A percentile compares a stretch with the other conserved stretches of the same genome.
phyloP scores from a whole-genome alignment of 2,113 vertebrate genomes.

The Diadophis punctatus region DNA sequence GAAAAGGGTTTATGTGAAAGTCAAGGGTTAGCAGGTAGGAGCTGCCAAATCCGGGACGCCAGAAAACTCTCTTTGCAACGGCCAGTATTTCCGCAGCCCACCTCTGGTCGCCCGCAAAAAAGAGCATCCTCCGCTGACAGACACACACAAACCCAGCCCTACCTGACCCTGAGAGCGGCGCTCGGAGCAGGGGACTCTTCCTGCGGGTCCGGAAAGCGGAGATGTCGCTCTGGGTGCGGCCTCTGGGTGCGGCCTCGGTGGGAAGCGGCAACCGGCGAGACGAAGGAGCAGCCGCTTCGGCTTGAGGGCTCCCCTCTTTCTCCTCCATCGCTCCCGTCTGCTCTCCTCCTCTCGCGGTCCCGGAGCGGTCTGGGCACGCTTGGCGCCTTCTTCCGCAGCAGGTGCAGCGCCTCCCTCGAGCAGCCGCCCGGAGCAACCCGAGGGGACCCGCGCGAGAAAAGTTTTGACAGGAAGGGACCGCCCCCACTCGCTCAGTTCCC shows the following conservation, averaged over 20 bases:
- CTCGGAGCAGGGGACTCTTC: conserved; percentile 60
- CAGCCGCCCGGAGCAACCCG: conserved; percentile 4
- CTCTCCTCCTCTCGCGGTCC: neutral
- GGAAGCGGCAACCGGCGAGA: conserved; percentile 30
- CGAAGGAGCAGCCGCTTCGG: neutral
- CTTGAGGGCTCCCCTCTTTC: neutral
- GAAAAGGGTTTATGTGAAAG: neutral
- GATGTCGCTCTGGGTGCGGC: conserved; percentile 75
- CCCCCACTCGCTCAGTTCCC: conserved; percentile 52
- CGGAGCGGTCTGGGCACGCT: neutral
- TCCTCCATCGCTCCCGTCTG: neutral
- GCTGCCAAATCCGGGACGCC: neutral
- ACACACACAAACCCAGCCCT: conserved; percentile 9
- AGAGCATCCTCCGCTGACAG: neutral
- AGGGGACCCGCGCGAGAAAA: conserved; percentile 57
- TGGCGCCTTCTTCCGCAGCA: neutral
- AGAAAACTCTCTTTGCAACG: neutral
- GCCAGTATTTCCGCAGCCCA: neutral
- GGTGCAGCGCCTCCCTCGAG: neutral
- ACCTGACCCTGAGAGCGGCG: conserved; percentile 73
- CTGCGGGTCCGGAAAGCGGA: conserved; percentile 59
- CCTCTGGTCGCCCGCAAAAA: neutral
- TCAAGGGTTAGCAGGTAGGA: neutral
- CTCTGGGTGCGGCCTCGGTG: conserved; percentile 57
- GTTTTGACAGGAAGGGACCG: conserved; percentile 73